phyloP scores from a whole-genome alignment of 1,140 invertebrate genomes.

The Megalopta genalis region DNA sequence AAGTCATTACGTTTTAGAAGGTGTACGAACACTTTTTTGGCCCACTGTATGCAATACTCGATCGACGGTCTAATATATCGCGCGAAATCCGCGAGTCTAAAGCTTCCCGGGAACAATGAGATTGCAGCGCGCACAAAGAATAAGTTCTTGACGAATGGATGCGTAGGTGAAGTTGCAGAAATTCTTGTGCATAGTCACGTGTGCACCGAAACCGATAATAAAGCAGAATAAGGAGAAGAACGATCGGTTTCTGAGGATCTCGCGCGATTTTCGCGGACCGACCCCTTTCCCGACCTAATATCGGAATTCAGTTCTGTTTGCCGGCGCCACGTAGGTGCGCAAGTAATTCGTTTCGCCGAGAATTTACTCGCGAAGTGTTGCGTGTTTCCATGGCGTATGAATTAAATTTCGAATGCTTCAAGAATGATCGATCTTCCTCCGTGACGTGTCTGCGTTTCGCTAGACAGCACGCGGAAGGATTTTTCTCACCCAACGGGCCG shows the following conservation, averaged over 20 bases:
- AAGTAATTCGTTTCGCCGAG: conserved; percentile 53
- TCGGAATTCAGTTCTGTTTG: conserved; percentile 59
- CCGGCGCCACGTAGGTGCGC: conserved; percentile 27
- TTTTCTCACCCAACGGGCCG: conserved; percentile 38
- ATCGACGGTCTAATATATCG: no score
- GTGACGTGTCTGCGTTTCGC: not conserved
- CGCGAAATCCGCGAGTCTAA: not conserved
- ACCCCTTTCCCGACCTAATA: conserved; percentile 35
- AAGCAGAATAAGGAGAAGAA: not conserved
- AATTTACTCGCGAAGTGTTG: conserved; percentile 15
- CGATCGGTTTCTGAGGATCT: conserved; percentile 28
- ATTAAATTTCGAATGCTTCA: conserved; percentile 42
- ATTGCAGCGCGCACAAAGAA: no score
- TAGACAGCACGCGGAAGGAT: not conserved
- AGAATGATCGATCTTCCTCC: not conserved
- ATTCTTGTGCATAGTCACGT: conserved; percentile 28
- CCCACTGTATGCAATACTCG: no score
- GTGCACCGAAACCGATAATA: conserved; percentile 4
- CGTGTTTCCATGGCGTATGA: conserved; percentile 28
- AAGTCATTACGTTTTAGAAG: no score
- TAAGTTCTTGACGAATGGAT: conserved; percentile 37
- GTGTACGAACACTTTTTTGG: no score
- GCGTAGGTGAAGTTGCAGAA: conserved; percentile 20
- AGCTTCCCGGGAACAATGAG: not conserved
- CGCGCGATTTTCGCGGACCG: conserved; percentile 39